Conservation (phyloP, 2,113 vertebrate species). For the Euleptes europaea region DNA sequence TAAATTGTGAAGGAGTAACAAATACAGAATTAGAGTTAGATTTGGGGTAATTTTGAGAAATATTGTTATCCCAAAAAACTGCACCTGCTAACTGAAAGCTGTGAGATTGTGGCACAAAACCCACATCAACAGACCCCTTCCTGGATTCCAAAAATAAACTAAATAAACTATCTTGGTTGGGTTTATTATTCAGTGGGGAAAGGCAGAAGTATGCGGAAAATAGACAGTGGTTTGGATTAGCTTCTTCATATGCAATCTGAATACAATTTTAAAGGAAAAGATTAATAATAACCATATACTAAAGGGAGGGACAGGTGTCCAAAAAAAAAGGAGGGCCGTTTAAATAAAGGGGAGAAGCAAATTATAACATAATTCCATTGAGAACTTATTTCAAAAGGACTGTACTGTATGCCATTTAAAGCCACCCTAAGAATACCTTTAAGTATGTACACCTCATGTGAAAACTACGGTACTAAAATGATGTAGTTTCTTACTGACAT, state of each 20-base stretch:
- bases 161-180: constrained; percentile 55
- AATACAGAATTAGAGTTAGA: background rate
- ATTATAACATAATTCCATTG: constrained; percentile 55
- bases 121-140: constrained; percentile 47
- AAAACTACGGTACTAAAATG: constrained; percentile 65
- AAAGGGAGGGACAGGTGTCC: constrained; percentile 44
- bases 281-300: constrained; percentile 23
- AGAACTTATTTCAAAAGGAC: constrained; percentile 48
- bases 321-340: background rate
- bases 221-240: constrained; percentile 42
- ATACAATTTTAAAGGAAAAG: constrained; percentile 49
- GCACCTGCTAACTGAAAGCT: constrained; percentile 45
- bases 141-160: constrained; percentile 57
- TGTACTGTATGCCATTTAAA: constrained; percentile 48
- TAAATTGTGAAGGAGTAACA: background rate
- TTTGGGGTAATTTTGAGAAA: background rate
- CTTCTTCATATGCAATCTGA: constrained; percentile 58
- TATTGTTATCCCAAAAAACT: constrained; percentile 48
- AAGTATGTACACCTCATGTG: constrained; percentile 59
- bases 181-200: constrained; percentile 49
- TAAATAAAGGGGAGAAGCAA: constrained; percentile 49
- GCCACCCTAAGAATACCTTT: constrained; percentile 58
- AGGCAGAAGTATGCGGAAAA: constrained; percentile 52
- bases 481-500: constrained; percentile 53
- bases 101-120: constrained; percentile 32